A percentile compares a stretch with the other conserved stretches of the same genome.
phyloP scores from a whole-genome alignment of 1,140 invertebrate genomes.

The Nymphalis io region DNA sequence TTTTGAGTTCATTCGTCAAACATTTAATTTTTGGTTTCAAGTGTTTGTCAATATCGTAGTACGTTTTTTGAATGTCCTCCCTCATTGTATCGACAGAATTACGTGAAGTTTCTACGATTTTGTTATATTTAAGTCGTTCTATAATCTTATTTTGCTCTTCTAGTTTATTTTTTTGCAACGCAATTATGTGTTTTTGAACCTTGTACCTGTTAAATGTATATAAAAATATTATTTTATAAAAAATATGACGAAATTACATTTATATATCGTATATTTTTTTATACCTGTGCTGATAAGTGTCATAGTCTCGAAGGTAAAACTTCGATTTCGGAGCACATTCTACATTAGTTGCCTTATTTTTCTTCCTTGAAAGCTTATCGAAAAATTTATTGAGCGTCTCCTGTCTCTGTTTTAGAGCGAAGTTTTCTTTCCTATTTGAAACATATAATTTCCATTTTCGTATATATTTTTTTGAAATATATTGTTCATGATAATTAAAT shows the following conservation, averaged over 20 bases:
- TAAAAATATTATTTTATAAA: slow-evolving; percentile 9
- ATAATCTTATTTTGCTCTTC: slow-evolving; percentile 84
- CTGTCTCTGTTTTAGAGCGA: slow-evolving; percentile 49
- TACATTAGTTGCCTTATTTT: slow-evolving; percentile 40
- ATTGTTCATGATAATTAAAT: slow-evolving; percentile 42
- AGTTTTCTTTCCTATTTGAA: slow-evolving; percentile 45
- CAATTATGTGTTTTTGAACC: slow-evolving; percentile 84
- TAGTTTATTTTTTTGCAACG: slow-evolving; percentile 83
- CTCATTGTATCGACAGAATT: slow-evolving; percentile 81
- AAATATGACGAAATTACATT: not conserved
- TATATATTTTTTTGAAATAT: slow-evolving; percentile 55
- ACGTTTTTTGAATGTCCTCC: slow-evolving; percentile 81
- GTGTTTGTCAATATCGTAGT: slow-evolving; percentile 81
- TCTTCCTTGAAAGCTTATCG: slow-evolving; percentile 65
- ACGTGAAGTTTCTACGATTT: slow-evolving; percentile 82
- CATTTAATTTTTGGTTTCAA: slow-evolving; percentile 82
- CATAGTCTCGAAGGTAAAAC: slow-evolving; percentile 55
- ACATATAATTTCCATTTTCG: slow-evolving; percentile 56
- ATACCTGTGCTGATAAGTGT: slow-evolving; percentile 69
- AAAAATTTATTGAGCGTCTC: slow-evolving; percentile 64
- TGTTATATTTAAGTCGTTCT: slow-evolving; percentile 83
- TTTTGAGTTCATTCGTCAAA: slow-evolving; percentile 78
- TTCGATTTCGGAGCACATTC: slow-evolving; percentile 50
- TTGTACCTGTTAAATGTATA: slow-evolving; percentile 75
- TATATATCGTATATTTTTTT: not conserved